Conservation (phyloP, 2,888 invertebrate genomes). For the Callyntrura guangdongensis region DNA sequence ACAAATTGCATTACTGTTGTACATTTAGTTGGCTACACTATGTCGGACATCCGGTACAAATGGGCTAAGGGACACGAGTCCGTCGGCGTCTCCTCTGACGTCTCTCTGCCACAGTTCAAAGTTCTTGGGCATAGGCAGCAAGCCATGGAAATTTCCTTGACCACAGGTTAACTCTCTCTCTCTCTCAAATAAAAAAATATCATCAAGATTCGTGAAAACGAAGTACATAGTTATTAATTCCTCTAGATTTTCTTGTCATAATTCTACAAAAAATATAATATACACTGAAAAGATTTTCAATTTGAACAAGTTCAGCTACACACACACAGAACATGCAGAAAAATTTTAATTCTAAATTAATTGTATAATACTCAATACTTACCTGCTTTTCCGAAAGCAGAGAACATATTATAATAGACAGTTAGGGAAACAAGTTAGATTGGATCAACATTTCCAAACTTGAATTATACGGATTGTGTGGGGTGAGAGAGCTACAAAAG, state of each 20-base stretch:
- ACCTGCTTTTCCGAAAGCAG: neutral
- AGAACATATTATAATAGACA: neutral
- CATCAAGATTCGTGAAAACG: constrained; percentile 62
- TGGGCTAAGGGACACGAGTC: constrained; percentile 98
- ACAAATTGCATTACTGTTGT: constrained; percentile 64
- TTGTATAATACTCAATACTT: no score
- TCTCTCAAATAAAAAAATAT: constrained; percentile 47
- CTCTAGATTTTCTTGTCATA: constrained; percentile 40
- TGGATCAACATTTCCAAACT: neutral
- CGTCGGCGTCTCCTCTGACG: constrained; percentile 98
- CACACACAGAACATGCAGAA: constrained; percentile 49
- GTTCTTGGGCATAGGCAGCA: constrained; percentile 98
- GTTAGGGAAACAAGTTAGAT: no score
- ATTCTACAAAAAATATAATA: neutral
- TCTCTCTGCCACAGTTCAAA: constrained; percentile 99
- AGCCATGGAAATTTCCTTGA: constrained; percentile 98
- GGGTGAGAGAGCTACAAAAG: constrained; percentile 18
- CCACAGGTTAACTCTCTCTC: constrained; percentile 91
- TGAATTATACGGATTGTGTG: neutral
- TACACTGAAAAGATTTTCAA: neutral
- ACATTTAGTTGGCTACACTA: constrained; percentile 97
- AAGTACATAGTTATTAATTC: constrained; percentile 50
- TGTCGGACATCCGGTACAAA: constrained; percentile 98
- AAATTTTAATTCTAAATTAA: neutral
- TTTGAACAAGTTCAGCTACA: constrained; percentile 31